Percentiles rank a stretch among this genome's conserved stretches.
Conservation (phyloP, 2,797 vertebrate species). For the Enteromius unitaeniatus region DNA sequence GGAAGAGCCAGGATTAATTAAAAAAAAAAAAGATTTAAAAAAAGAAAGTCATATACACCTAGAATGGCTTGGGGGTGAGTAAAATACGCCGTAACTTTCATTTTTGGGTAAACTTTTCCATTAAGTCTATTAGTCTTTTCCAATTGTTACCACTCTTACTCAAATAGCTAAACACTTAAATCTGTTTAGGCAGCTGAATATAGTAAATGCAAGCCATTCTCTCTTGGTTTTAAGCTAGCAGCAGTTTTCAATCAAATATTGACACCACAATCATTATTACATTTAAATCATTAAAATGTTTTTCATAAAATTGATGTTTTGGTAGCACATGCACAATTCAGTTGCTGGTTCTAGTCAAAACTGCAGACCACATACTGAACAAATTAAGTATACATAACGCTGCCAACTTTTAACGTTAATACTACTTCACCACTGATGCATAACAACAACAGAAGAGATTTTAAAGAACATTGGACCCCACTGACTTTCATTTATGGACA, state of each 20-base stretch:
- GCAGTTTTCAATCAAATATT: background rate
- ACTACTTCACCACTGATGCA: background rate
- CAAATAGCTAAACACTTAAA: conserved; percentile 1
- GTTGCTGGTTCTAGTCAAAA: background rate
- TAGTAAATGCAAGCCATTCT: background rate
- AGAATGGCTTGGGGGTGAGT: no score
- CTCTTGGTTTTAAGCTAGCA: background rate
- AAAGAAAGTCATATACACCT: no score
- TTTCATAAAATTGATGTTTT: background rate
- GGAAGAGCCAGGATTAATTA: no score
- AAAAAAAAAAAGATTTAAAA: no score
- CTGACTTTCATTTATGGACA: background rate
- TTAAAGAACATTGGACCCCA: background rate
- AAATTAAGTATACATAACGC: background rate
- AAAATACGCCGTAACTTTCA: no score
- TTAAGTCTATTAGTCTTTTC: background rate
- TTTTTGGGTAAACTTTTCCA: no score
- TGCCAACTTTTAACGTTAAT: background rate
- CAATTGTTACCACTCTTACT: background rate
- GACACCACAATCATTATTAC: background rate
- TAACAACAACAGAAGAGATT: conserved; percentile 9
- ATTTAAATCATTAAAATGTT: background rate
- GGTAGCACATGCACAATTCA: background rate
- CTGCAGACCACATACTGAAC: background rate
- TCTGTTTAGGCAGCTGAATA: background rate